Conservation (phyloP, 2,797 vertebrate species). For the Chrysocyon brachyurus region DNA sequence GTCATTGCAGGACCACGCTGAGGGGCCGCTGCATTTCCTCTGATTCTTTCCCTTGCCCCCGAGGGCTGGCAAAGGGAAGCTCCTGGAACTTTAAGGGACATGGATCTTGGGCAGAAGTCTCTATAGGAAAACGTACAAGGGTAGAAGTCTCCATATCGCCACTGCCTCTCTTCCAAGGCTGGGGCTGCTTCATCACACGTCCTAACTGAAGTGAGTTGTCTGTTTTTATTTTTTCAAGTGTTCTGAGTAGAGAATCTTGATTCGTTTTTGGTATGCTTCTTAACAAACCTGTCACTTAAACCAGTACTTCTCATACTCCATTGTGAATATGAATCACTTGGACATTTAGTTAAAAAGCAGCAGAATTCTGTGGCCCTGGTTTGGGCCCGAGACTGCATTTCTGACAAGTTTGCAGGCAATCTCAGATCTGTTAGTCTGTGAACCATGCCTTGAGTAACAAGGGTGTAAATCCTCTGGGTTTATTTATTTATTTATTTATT, state of each 20-base stretch:
- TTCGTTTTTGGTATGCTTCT: not conserved
- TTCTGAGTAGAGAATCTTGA: not conserved
- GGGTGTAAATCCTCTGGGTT: not conserved
- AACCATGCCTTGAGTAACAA: not conserved
- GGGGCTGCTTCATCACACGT: not conserved
- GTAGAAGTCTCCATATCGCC: not conserved
- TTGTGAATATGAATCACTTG: not conserved
- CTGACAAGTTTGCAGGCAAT: not conserved
- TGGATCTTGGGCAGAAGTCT: not conserved
- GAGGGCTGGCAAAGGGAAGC: not conserved
- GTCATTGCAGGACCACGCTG: not conserved
- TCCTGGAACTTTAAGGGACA: not conserved
- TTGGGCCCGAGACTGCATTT: not conserved
- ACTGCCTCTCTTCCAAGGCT: not conserved
- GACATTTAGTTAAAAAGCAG: not conserved
- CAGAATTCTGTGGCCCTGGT: not conserved
- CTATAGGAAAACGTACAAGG: not conserved
- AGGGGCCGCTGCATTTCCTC: not conserved
- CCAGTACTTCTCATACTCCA: not conserved
- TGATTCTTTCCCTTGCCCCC: not conserved
- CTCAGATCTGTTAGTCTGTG: not conserved
- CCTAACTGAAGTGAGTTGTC: conserved; percentile 41
- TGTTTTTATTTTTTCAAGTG: not conserved
- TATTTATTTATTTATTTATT: not conserved
- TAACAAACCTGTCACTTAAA: not conserved